Base-by-base conservation (phyloP, 2,113 vertebrate species). In the Equus przewalskii region DNA sequence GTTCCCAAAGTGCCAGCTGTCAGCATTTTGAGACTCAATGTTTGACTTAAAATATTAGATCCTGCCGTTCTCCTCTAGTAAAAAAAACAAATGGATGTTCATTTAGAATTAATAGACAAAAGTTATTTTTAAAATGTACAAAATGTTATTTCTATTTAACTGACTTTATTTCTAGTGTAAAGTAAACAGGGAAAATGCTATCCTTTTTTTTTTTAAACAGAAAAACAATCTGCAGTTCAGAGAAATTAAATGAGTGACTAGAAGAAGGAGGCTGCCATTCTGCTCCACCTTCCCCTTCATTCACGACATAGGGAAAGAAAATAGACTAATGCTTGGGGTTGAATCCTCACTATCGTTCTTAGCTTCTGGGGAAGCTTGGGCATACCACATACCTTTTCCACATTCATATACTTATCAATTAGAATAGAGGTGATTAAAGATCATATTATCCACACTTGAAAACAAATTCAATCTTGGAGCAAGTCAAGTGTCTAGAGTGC, bases 1-100 rank as follows among this genome's bases (percentile, higher is more conserved):
- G 96, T 97, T 98, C 86, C 70, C 93, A 72, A 92, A 92, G 79
- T 97, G 12, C 16, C 58, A 98, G 28, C 64, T 97, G 56, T 97
- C 97, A 96, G 16, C 95, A 70, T 87, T 95, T 97, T 80, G 84
- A 94, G 30, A 76, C 80, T 98, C 36, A 36, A 22, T 2, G 51
- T 97, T 96, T 98, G 65, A 60, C 95, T 96, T 87, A 44, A 96
- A 91, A 86, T 81, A 93, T 93, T 73, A 94, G 41, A 78, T 56
- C 28, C 16, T 78, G 4, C 15, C 10, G 72, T 70, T 88, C 58
- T 83, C 65, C 36, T 73, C 67, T 49, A 78, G 62, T 58, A 64
- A 58, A 60, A 15, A 15, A 49, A 33, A 80, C 28, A 56, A 89
- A 44, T 83, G 22, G 2, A 46, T 54, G 6, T 69, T 96, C 33